Conservation (phyloP, 92 coral and sea anemone genomes). For the Muricea muricata region DNA sequence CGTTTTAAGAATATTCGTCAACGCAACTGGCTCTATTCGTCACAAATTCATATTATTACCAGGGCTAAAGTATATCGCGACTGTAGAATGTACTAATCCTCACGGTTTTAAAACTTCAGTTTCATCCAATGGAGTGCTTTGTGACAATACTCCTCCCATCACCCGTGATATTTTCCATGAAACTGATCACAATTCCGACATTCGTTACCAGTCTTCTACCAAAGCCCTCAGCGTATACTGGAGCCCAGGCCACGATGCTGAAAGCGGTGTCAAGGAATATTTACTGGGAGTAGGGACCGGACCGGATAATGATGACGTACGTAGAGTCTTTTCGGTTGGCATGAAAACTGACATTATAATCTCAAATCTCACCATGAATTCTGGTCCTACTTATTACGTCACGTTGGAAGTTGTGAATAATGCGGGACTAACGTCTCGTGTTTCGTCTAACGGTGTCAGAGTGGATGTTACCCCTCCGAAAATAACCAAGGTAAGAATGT, state of each 20-base stretch:
- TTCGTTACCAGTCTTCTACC: conserved; percentile 68
- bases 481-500: conserved; percentile 15
- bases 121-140: conserved; percentile 79
- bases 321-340: conserved; percentile 69
- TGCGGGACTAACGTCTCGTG: conserved; percentile 33
- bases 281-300: conserved; percentile 88
- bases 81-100: conserved; percentile 77
- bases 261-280: conserved; percentile 86
- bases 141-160: conserved; percentile 83
- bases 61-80: conserved; percentile 77
- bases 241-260: conserved; percentile 76
- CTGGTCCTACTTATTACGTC: conserved; percentile 65
- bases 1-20: conserved; percentile 65
- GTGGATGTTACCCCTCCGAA: conserved; percentile 15
- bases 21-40: conserved; percentile 56
- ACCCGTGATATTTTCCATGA: conserved; percentile 72
- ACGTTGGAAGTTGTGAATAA: conserved; percentile 28
- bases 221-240: conserved; percentile 65
- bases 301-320: conserved; percentile 77
- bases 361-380: conserved; percentile 71
- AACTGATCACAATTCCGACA: conserved; percentile 42
- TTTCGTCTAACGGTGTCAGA: conserved; percentile 26
- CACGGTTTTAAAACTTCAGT: conserved; percentile 81
- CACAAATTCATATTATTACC: conserved; percentile 76
- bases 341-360: conserved; percentile 52